These are phyloP conservation scores for Kryptopterus vitreolus DNA, from an alignment of 2,797 vertebrate genomes.

Conservation along the genomic window DNA sequence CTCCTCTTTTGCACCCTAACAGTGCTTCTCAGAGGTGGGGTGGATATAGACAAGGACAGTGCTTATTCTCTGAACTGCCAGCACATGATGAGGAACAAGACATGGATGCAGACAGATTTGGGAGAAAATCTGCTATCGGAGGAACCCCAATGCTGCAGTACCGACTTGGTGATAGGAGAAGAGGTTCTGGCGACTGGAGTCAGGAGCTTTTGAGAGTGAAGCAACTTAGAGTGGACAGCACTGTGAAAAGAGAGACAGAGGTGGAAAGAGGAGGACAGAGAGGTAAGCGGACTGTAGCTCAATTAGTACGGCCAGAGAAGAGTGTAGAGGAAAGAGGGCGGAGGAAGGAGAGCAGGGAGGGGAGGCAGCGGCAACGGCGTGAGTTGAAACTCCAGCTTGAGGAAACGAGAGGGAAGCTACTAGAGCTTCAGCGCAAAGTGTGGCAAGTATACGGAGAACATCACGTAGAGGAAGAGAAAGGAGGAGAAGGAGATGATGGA, in stretches of 20 bases:
- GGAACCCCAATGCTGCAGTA: slow-evolving; percentile 36
- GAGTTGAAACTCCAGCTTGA: slow-evolving; percentile 79
- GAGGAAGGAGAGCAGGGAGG: slow-evolving; percentile 62
- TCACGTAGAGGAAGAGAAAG: slow-evolving; percentile 53
- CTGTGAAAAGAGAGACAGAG: slow-evolving; percentile 51
- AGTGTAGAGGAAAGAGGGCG: slow-evolving; percentile 54
- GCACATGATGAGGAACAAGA: slow-evolving; percentile 54
- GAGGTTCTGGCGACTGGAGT: slow-evolving; percentile 65
- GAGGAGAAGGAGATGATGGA: slow-evolving; percentile 45
- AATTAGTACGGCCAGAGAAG: slow-evolving; percentile 32
- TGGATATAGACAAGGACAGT: slow-evolving; percentile 57
- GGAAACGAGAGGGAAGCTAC: slow-evolving; percentile 74
- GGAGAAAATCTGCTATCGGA: slow-evolving; percentile 50
- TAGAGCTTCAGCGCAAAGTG: slow-evolving; percentile 78
- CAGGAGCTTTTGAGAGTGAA: slow-evolving; percentile 69
- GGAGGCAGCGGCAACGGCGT: slow-evolving; percentile 70
- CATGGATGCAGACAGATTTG: slow-evolving; percentile 55
- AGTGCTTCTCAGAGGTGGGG: slow-evolving; percentile 63
- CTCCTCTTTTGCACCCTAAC: slow-evolving; percentile 71
- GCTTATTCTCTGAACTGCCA: slow-evolving; percentile 55
- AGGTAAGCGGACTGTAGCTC: slow-evolving; percentile 28
- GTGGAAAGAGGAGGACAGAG: slow-evolving; percentile 40
- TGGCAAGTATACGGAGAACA: slow-evolving; percentile 76
- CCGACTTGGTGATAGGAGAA: slow-evolving; percentile 57
- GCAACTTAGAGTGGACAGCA: slow-evolving; percentile 69